phyloP scores from a whole-genome alignment of 1,140 invertebrate genomes.

The Yoshiicerus persimilis region DNA sequence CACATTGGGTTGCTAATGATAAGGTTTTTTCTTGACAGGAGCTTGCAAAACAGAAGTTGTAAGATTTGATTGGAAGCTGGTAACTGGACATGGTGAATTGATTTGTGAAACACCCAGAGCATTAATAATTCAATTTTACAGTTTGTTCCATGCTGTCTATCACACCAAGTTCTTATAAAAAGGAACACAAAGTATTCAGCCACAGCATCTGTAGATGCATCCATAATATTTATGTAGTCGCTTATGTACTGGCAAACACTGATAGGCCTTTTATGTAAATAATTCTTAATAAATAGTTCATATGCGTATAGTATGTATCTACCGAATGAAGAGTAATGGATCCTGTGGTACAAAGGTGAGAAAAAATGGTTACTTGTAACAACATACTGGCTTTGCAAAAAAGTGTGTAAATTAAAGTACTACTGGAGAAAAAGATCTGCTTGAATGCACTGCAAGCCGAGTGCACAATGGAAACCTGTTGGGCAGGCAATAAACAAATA shows the following conservation, averaged over 20 bases:
- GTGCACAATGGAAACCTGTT: background rate
- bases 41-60: background rate
- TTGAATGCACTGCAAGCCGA: background rate
- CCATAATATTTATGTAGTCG: too few relatives aligned
- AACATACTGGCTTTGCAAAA: background rate
- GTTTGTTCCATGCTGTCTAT: slow-evolving; percentile 16
- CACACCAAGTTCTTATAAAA: background rate
- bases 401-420: background rate
- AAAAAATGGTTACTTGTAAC: too few relatives aligned
- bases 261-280: background rate
- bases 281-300: background rate
- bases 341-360: too few relatives aligned
- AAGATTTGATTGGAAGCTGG: background rate
- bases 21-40: background rate
- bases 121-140: slow-evolving; percentile 12
- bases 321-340: too few relatives aligned
- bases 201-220: background rate
- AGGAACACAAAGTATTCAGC: background rate
- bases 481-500: background rate
- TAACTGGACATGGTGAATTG: background rate
- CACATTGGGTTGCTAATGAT: background rate
- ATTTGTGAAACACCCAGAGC: slow-evolving; percentile 3
- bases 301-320: too few relatives aligned
- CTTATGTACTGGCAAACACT: background rate
- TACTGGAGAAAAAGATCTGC: background rate